Percentiles rank a stretch among this genome's conserved stretches.
Conservation (phyloP, 2,797 vertebrate species). For the Coregonus sp. region DNA sequence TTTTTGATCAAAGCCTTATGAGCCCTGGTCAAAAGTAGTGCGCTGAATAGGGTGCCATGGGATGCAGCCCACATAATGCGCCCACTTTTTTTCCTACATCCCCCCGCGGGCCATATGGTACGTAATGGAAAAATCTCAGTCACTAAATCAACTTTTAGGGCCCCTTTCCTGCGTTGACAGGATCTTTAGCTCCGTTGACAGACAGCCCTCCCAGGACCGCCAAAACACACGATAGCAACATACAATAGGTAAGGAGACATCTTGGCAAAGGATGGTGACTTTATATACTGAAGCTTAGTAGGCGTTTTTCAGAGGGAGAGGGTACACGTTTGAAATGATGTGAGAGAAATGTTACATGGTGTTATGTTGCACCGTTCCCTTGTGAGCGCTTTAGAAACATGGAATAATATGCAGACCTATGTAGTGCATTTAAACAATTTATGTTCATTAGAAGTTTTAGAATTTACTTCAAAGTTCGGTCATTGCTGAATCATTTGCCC, state of each 20-base stretch:
- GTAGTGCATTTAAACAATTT: too few relatives aligned
- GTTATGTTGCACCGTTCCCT: too few relatives aligned
- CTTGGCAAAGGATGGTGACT: conserved; percentile 33
- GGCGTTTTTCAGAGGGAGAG: neutral
- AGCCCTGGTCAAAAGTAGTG: too few relatives aligned
- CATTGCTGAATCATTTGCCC: too few relatives aligned
- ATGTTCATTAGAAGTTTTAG: too few relatives aligned
- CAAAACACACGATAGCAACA: conserved; percentile 18
- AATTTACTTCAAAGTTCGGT: too few relatives aligned
- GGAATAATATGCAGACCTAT: too few relatives aligned
- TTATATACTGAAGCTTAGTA: neutral
- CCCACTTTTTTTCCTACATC: conserved; percentile 27
- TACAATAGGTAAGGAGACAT: conserved; percentile 48
- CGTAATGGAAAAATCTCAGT: conserved; percentile 78
- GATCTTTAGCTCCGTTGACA: conserved; percentile 36
- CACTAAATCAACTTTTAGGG: conserved; percentile 71
- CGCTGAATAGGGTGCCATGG: too few relatives aligned
- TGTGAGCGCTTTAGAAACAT: too few relatives aligned
- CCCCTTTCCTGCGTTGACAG: conserved; percentile 36
- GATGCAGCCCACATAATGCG: conserved; percentile 14
- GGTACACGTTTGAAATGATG: neutral
- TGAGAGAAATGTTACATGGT: neutral
- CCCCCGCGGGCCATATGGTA: conserved; percentile 59
- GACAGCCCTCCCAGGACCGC: conserved; percentile 42
- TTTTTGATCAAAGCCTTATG: too few relatives aligned